Percentiles rank a stretch among this genome's conserved stretches.
Evolutionary conservation across 2,113 vertebrate species (phyloP).

Genomic region (Asarcornis scutulata): DNA sequence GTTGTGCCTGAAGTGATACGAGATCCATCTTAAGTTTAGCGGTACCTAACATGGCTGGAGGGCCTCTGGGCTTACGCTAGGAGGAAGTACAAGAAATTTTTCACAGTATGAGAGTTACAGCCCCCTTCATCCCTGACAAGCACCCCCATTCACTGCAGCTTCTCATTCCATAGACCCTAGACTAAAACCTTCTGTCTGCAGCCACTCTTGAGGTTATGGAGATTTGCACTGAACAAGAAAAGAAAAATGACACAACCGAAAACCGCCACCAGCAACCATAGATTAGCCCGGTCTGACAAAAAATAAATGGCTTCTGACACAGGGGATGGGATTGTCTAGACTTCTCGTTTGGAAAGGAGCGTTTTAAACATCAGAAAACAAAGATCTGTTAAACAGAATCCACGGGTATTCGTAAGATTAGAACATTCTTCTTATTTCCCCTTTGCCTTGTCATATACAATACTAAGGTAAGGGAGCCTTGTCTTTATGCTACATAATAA

Average conservation of each 20-base stretch:
- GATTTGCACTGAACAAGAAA: slow-evolving; percentile 41
- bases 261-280: background rate
- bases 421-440: slow-evolving; percentile 33
- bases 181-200: background rate
- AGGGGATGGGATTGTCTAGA: slow-evolving; percentile 58
- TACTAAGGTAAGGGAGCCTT: slow-evolving; percentile 27
- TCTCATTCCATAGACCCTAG: slow-evolving; percentile 35
- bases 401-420: slow-evolving; percentile 7
- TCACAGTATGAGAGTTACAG: background rate
- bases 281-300: background rate
- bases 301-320: slow-evolving; percentile 53
- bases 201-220: background rate
- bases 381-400: slow-evolving; percentile 49
- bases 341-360: slow-evolving; percentile 38
- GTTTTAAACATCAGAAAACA: slow-evolving; percentile 52
- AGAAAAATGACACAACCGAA: background rate
- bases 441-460: slow-evolving; percentile 31
- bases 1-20: background rate
- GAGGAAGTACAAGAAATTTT: background rate
- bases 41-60: background rate
- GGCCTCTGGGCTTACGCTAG: background rate
- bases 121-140: slow-evolving; percentile 41
- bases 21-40: slow-evolving; percentile 17
- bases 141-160: slow-evolving; percentile 71
- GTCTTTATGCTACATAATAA: slow-evolving; percentile 59